Evolutionary conservation across 2,113 vertebrate genomes (phyloP).

Genomic region (Dipodomys stephensi): DNA sequence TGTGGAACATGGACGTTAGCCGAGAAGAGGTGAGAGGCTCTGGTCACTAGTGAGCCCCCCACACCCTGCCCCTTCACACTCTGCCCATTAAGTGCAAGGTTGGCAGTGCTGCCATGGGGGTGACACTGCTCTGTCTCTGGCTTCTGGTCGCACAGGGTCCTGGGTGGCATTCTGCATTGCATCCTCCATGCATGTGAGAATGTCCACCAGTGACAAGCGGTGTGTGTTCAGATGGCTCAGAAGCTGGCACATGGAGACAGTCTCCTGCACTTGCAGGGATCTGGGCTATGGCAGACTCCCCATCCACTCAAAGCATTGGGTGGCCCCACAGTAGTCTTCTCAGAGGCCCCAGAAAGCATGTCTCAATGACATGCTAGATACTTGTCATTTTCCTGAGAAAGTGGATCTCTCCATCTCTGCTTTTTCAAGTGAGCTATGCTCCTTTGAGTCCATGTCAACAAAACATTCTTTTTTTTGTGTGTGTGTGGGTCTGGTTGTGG

Average conservation of each 20-base stretch:
- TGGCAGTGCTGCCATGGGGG: fast-evolving
- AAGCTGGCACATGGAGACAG: no score
- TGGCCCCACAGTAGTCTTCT: neutral
- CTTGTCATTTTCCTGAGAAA: neutral
- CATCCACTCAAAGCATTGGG: fast-evolving
- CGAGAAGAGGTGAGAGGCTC: constrained; percentile 92
- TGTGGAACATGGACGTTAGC: constrained; percentile 98
- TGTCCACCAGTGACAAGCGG: fast-evolving
- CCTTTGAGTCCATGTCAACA: neutral
- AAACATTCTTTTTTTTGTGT: neutral
- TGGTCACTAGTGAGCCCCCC: fast-evolving
- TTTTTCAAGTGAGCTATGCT: neutral
- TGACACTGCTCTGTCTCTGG: fast-evolving
- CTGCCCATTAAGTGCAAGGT: fast-evolving
- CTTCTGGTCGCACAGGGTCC: fast-evolving
- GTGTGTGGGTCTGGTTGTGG: no score
- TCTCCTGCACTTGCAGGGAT: fast-evolving
- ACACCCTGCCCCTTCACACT: fast-evolving
- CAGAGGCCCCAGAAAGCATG: neutral
- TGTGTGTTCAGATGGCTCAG: no score
- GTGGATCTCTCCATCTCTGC: neutral
- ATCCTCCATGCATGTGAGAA: neutral
- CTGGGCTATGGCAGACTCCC: fast-evolving
- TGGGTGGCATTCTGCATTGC: fast-evolving
- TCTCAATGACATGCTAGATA: fast-evolving